phyloP scores from a whole-genome alignment of 2,888 invertebrate genomes.

The Microctonus hyperodae region DNA sequence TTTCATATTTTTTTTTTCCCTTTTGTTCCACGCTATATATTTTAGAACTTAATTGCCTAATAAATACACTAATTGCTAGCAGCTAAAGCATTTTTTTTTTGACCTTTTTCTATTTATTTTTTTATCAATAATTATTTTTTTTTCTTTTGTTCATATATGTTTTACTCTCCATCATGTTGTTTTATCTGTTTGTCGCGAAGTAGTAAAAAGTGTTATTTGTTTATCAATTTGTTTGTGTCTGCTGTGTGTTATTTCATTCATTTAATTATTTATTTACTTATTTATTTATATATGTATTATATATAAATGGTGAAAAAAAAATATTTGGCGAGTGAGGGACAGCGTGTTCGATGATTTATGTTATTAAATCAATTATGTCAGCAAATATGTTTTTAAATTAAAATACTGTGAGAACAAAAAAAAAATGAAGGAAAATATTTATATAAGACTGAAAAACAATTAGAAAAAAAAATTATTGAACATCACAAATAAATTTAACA shows the following conservation, averaged over 20 bases:
- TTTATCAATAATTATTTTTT: conserved; percentile 28
- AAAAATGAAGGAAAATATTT: neutral
- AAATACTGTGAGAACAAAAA: neutral
- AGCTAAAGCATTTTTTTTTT: conserved; percentile 17
- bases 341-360: conserved; percentile 1
- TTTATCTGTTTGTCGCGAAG: conserved; percentile 33
- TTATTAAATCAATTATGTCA: neutral
- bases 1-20: conserved; percentile 23
- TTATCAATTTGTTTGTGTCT: conserved; percentile 33
- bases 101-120: neutral
- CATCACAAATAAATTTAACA: neutral
- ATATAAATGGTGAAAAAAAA: conserved; percentile 27
- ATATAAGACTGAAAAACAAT: neutral
- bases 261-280: too few relatives aligned
- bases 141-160: conserved; percentile 29
- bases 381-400: neutral
- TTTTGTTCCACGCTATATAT: conserved; percentile 5
- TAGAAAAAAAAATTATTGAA: neutral
- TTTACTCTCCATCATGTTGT: conserved; percentile 34
- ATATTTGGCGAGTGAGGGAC: conserved; percentile 39
- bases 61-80: conserved; percentile 23
- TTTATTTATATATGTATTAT: too few relatives aligned
- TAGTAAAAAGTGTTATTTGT: conserved; percentile 18
- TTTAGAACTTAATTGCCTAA: conserved; percentile 22
- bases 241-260: conserved; percentile 27